Conservation (phyloP, 2,888 invertebrate species). For the Pandemis heparana region DNA sequence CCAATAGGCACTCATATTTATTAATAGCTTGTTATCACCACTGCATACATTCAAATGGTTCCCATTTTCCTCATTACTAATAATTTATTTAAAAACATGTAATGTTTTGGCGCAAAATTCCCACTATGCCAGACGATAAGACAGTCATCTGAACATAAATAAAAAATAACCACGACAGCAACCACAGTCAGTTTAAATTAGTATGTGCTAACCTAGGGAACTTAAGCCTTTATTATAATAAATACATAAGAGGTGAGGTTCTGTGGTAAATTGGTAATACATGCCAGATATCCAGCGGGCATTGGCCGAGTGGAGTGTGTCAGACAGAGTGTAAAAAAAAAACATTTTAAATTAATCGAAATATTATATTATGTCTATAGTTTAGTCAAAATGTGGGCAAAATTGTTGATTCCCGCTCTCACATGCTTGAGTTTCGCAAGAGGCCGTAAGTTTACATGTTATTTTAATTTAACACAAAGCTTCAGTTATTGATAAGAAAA, state of each 20-base stretch:
- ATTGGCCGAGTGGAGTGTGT: neutral
- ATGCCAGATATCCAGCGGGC: neutral
- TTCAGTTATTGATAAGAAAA: no score
- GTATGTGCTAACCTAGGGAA: neutral
- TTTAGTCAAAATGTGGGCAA: slow-evolving; percentile 11
- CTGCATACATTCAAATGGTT: no score
- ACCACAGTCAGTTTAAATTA: neutral
- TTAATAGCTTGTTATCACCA: no score
- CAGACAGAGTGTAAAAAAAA: neutral
- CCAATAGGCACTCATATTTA: no score
- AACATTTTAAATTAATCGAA: neutral
- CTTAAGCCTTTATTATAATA: neutral
- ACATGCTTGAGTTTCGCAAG: slow-evolving; percentile 1
- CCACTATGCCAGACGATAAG: no score
- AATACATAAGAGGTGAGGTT: neutral
- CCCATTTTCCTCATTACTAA: no score
- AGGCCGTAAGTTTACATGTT: slow-evolving; percentile 11
- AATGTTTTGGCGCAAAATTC: no score
- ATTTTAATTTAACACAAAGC: neutral
- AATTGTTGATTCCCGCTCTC: neutral
- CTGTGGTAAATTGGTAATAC: neutral
- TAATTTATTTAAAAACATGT: no score
- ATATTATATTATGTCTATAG: slow-evolving; percentile 9
- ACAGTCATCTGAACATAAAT: no score
- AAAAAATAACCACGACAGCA: neutral